Percentiles rank a stretch among this genome's conserved stretches.
These are phyloP conservation scores for Parnassius smintheus DNA, from an alignment of 2,888 invertebrate species.

Conservation along the genomic window DNA sequence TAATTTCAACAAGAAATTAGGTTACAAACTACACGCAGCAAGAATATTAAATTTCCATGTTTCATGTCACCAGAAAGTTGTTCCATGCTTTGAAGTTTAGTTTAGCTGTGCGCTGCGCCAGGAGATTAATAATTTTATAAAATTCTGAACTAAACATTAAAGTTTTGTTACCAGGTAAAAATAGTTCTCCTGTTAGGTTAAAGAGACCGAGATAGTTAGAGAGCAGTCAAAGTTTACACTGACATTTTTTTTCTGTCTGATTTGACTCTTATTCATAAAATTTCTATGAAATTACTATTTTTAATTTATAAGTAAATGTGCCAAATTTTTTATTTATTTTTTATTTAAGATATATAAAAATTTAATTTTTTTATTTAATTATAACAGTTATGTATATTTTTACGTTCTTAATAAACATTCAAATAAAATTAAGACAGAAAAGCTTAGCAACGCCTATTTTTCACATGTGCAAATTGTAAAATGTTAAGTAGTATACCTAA, in stretches of 20 bases:
- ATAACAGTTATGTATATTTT: not conserved
- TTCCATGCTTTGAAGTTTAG: constrained; percentile 56
- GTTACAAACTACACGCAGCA: constrained; percentile 36
- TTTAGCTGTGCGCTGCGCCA: constrained; percentile 56
- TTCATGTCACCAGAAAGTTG: constrained; percentile 66
- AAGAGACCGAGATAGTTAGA: no score
- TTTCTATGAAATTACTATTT: no score
- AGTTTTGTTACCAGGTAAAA: constrained; percentile 50
- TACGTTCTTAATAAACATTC: no score
- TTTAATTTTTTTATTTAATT: not conserved
- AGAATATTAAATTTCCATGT: constrained; percentile 69
- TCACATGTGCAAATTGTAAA: no score
- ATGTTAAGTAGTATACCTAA: no score
- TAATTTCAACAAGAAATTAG: not conserved
- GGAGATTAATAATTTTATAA: constrained; percentile 66
- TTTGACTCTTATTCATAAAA: no score
- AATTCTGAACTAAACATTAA: constrained; percentile 50
- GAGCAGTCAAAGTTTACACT: no score
- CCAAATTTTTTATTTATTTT: no score
- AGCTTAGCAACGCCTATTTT: constrained; percentile 11
- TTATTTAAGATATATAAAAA: constrained; percentile 9
- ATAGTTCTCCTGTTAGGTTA: no score
- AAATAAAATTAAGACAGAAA: not conserved
- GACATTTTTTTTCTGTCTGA: no score
- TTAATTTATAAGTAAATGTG: no score